phyloP scores from a whole-genome alignment of 2,797 vertebrate genomes.

The Cryptoprocta ferox region DNA sequence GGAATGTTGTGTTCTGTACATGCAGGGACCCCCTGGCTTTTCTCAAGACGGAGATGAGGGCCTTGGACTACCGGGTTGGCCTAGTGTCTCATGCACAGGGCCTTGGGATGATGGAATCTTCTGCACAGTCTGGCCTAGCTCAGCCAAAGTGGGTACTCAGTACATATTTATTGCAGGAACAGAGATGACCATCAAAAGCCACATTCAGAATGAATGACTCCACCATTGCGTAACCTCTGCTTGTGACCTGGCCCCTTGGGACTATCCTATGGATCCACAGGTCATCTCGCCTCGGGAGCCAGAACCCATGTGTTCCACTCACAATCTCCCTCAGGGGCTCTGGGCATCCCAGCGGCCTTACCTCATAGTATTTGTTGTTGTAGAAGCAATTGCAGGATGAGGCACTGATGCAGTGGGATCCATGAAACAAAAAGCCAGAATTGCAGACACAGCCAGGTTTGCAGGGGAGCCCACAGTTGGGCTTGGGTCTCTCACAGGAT shows the following conservation, averaged over 20 bases:
- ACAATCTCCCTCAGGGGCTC: too few species aligned
- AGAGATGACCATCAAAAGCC: not conserved
- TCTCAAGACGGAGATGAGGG: not conserved
- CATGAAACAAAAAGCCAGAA: slow-evolving; percentile 88
- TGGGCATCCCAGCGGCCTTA: slow-evolving; percentile 37
- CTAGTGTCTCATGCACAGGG: not conserved
- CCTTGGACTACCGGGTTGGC: not conserved
- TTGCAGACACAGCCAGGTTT: slow-evolving; percentile 88
- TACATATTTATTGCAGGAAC: not conserved
- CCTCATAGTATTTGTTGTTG: slow-evolving; percentile 88
- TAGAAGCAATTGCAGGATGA: slow-evolving; percentile 89
- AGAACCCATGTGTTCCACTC: not conserved
- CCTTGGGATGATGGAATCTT: not conserved
- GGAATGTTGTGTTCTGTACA: not conserved
- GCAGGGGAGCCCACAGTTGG: slow-evolving; percentile 87
- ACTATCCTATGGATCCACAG: not conserved
- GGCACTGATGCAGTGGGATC: slow-evolving; percentile 84
- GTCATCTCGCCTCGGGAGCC: slow-evolving; percentile 81
- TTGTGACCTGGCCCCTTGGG: not conserved
- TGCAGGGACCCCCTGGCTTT: not conserved
- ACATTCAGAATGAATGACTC: not conserved
- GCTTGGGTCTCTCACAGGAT: slow-evolving; percentile 86
- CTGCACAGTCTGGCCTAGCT: not conserved
- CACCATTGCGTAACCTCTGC: not conserved
- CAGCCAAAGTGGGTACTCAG: not conserved